Percentiles rank a stretch among this genome's conserved stretches.
Evolutionary conservation across 2,888 invertebrate species (phyloP).

Genomic region (Macroteleia sp.): DNA sequence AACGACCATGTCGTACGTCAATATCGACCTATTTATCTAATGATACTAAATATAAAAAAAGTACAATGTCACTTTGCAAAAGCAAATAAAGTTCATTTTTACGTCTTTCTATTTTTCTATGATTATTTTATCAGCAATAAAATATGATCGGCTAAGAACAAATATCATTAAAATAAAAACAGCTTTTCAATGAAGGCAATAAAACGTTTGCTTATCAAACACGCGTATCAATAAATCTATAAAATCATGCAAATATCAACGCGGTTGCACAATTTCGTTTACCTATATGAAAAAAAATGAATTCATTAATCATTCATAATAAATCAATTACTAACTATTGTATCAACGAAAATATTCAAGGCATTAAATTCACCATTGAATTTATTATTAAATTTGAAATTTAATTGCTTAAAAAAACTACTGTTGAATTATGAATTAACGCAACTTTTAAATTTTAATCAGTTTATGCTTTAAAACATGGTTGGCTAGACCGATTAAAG

Average conservation of each 20-base stretch:
- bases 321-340: neutral
- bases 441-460: too few relatives aligned
- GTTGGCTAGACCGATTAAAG: too few relatives aligned
- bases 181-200: conserved; percentile 30
- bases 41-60: conserved; percentile 45
- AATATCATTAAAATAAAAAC: conserved; percentile 50
- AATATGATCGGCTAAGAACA: conserved; percentile 41
- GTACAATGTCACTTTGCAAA: conserved; percentile 48
- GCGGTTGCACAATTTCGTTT: conserved; percentile 24
- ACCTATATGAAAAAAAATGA: neutral
- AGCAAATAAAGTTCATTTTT: conserved; percentile 38
- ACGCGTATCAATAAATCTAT: conserved; percentile 47
- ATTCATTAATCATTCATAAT: neutral
- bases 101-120: conserved; percentile 15
- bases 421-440: too few relatives aligned
- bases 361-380: too few relatives aligned
- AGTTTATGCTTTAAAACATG: too few relatives aligned
- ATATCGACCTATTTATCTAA: conserved; percentile 48
- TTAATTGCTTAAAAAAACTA: too few relatives aligned
- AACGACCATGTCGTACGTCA: conserved; percentile 5
- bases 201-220: conserved; percentile 32
- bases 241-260: conserved; percentile 37
- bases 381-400: too few relatives aligned
- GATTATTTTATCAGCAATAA: conserved; percentile 50
- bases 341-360: too few relatives aligned